Evolutionary conservation across 2,888 invertebrate genomes (phyloP), one percentile per base, ranked within the genome.

Genomic region (Eucriotettix oculatus): DNA sequence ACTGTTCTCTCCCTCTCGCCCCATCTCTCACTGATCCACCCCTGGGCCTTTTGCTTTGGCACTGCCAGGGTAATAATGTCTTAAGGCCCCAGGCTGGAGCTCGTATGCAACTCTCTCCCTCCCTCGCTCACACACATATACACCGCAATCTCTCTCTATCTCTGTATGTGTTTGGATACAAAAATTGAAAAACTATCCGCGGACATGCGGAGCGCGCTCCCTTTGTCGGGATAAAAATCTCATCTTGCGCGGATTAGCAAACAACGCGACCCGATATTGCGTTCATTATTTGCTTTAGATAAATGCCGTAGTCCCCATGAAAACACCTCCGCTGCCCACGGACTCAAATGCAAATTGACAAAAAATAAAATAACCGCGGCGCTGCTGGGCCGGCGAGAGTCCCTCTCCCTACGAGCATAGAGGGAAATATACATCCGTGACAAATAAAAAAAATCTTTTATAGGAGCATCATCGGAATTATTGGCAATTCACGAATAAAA

Each of bases 161-260:
- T 29, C 29, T 42, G 11, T 11, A 55, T 57, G 59, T 62, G 58
- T 62, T 59, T 62, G 61, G 59, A 62, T 54, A 62, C 59, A 62
- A 62, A 62, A 59, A 62, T 62, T 62, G 61, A 57, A 62, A 55
- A 57, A 62, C 57, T 59, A 57, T 59, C 58, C 12, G 48, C 12
- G 48, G 48, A 48, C 14, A n/a, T 14, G 52, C 41, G 56, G 29
- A 40, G 43, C 43, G 43, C 17, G 41, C 55, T 53, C 57, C 61
- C 59, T 62, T 62, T 62, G 61, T 62, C 57, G 59, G 61, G 59
- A 62, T 62, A 62, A 59, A 62, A 62, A 62, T 62, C 61, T 62
- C 61, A 62, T 62, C 61, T 62, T 59, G 59, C 57, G 44, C 52
- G 61, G 61, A 62, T 62, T 62, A 62, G 57, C 61, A 59, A 54